phyloP scores from a whole-genome alignment of 1,140 invertebrate species.

The Diorhabda sublineata region DNA sequence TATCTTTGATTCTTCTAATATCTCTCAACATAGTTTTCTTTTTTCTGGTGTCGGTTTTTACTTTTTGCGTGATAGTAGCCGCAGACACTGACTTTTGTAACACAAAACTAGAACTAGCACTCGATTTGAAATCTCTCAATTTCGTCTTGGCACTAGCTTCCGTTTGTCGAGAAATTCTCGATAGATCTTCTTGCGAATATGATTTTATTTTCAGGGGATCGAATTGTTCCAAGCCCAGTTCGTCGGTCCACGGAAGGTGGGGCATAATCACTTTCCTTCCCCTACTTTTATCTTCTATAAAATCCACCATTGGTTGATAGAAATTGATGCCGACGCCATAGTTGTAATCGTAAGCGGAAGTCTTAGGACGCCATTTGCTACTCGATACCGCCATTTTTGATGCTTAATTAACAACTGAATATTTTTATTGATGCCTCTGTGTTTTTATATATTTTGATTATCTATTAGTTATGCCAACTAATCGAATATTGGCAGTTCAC shows the following conservation, averaged over 20 bases:
- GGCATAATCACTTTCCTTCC: conserved; percentile 53
- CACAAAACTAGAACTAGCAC: conserved; percentile 35
- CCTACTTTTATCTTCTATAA: conserved; percentile 58
- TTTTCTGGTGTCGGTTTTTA: conserved; percentile 30
- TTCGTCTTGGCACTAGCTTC: conserved; percentile 64
- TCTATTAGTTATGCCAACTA: conserved; percentile 26
- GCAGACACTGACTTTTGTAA: conserved; percentile 37
- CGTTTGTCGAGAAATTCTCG: conserved; percentile 58
- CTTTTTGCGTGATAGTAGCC: conserved; percentile 36
- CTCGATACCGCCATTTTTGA: conserved; percentile 12
- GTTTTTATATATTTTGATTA: conserved; percentile 32
- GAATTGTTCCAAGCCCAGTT: conserved; percentile 60
- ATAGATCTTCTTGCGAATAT: conserved; percentile 61
- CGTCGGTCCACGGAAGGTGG: conserved; percentile 70
- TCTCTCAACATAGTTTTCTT: conserved; percentile 36
- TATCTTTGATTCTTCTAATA: conserved; percentile 38
- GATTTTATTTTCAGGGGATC: conserved; percentile 38
- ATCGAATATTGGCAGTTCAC: conserved; percentile 23
- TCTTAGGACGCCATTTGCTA: conserved; percentile 53
- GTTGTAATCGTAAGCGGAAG: conserved; percentile 70
- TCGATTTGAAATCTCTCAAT: conserved; percentile 53
- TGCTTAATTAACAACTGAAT: conserved; percentile 17
- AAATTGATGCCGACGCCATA: conserved; percentile 75
- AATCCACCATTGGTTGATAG: conserved; percentile 81
- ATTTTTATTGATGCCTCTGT: conserved; percentile 15